These are phyloP conservation scores for Pseudococcus longispinus DNA, from an alignment of 2,888 invertebrate species.

Conservation along the genomic window DNA sequence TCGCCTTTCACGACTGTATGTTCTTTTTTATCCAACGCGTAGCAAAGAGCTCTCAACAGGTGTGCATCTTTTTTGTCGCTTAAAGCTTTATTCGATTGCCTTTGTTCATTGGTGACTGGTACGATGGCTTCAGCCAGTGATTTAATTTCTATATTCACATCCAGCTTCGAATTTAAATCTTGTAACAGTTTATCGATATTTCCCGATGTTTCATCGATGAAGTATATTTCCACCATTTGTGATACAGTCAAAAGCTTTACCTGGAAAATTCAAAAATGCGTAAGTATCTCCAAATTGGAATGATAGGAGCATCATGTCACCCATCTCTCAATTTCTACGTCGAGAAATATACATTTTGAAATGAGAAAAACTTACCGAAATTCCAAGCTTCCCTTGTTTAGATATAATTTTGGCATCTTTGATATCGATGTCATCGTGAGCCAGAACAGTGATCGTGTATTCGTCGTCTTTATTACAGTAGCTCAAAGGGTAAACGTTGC, in stretches of 20 bases:
- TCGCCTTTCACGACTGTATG: constrained; percentile 30
- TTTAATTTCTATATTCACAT: constrained; percentile 35
- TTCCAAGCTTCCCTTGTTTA: neutral
- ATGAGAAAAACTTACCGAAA: neutral
- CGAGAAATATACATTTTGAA: neutral
- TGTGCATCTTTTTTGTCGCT: constrained; percentile 5
- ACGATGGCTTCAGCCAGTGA: neutral
- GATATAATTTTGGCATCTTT: neutral
- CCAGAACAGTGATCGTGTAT: neutral
- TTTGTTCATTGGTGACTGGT: constrained; percentile 18
- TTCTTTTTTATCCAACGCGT: constrained; percentile 25
- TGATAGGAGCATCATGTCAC: no score
- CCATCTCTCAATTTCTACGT: no score
- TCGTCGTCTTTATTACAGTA: neutral
- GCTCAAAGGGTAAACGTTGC: neutral
- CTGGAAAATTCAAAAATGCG: neutral
- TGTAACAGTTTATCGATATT: constrained; percentile 1
- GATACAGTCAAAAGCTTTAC: neutral
- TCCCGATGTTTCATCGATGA: neutral
- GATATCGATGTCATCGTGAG: neutral
- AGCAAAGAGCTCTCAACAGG: constrained; percentile 29
- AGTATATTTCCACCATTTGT: constrained; percentile 3
- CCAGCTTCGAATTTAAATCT: neutral
- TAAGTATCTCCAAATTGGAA: no score
- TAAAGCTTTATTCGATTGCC: neutral